Evolutionary conservation across 2,888 invertebrate species (phyloP), one percentile per base, ranked within the genome.

Genomic region (Carcina quercana): DNA sequence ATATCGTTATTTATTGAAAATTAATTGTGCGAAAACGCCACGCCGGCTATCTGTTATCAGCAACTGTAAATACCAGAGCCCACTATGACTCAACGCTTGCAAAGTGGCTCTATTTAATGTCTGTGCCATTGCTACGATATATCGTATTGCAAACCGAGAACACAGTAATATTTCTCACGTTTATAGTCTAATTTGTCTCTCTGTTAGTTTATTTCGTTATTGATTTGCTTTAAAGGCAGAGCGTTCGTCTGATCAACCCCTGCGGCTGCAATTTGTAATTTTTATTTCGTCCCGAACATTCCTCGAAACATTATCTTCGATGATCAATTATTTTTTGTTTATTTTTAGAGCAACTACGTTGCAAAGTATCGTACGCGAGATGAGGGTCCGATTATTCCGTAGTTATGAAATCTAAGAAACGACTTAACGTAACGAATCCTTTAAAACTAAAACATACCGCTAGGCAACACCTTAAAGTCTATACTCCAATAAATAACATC

Each of bases 401-500:
- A 56, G 58, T 66, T 61, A 47, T 43, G 35, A 42, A 57, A 62
- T 53, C 47, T 53, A 47, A 53, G 45, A 50, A 72, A 72, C 47
- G 69, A 49, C 66, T 59, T 63, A 78, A 65, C 57, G 47, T 44
- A 31, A 52, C 59, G 62, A 66, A 67, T 63, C 59, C 53, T 40
- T 47, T 62, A 66, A 70, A 62, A 64, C 60, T 53, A 69, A 78
- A 72, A 59, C 68, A 75, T 73, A 79, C 80, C 78, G 57, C 73
- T 75, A 64, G 61, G 58, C 70, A 72, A 73, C 73, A 78, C 70
- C 69, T 73, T 82, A 79, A 69, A 83, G 82, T 82, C 70, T 57
- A 83, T 70, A 78, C 70, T 83, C 62, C 76, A 69, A 76, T 80
- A 80, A 82, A 82, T 79, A 74, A 75, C 61, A 51, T 58, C 67